Base-by-base conservation (phyloP, 2,888 invertebrate species). In the Nymphalis urticae region DNA sequence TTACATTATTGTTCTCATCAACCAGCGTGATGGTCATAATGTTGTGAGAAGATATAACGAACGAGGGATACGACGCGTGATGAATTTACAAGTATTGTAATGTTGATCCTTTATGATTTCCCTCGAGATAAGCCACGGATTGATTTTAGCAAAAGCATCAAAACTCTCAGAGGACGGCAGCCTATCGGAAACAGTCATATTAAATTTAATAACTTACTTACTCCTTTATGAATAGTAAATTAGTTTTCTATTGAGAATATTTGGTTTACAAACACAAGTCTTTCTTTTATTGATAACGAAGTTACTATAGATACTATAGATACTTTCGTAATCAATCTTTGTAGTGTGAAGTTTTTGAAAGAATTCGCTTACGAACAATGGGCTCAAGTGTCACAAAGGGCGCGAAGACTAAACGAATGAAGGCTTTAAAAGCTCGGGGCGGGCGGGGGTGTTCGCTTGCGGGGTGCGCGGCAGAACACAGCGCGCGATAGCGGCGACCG, bases 371-470 rank as follows among this genome's bases (percentile, higher is more conserved):
- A 82, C 81, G 87, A 86, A 88, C 89, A 89, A 90, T 86, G 86
- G 89, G 88, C 88, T 90, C 84, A 82, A 90, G 90, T 92, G 88
- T 90, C 89, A 90, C 90, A 90, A 88, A 90, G 90, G 90, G 90
- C 87, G 90, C 89, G 89, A 90, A 90, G 86, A 85, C 85, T 87
- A 87, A 90, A 85, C 89, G 88, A 88, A 84, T 84, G 85, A 86
- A 88, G 87, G 85, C 84, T 87, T 80, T 75, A 76, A 78, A 75
- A 75, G 75, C 79, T 80, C 80, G 79, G 82, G 79, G 75, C 74
- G 74, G 72, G 76, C 72, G 79, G 80, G 54, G 79, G 80, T 79
- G 76, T 72, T 58, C 27, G 13, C 27, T 48, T 36, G 76, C 72
- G 80, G 80, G 79, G 81, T 80, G 76, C 72, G 76, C 76, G 74